Evolutionary conservation across 1,140 invertebrate species (phyloP), one percentile per base, ranked within the genome.

Genomic region (Ditylenchus dipsaci): DNA sequence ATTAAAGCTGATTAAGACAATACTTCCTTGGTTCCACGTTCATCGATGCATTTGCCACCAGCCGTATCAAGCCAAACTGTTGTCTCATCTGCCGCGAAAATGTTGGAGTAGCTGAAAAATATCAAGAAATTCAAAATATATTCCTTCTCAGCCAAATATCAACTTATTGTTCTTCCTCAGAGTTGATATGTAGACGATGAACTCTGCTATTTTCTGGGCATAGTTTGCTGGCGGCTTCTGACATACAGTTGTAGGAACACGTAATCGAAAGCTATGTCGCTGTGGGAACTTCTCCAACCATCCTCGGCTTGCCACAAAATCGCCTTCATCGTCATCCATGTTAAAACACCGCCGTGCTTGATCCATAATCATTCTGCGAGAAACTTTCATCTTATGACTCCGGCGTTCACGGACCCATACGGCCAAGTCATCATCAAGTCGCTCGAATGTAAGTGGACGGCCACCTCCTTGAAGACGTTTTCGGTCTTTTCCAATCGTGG

Each of bases 11-110:
- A n/a, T n/a, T n/a, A n/a, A n/a, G n/a, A n/a, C n/a, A n/a, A n/a
- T n/a, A 63, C 62, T 11, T 63, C 62, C 21, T 63, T 63, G 11
- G 62, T 38, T 53, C 62, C 57, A 11, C 57, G 11, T 11, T 13
- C 11, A 38, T 63, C 62, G 57, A 63, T 53, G 62, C 62, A 63
- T 65, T 63, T 63, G 62, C 62, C 62, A 21, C 33, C 11, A 13
- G 62, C 15, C 15, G 57, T 11, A 59, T 63, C 62, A 21, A 63
- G 62, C 62, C 62, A 63, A 11, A 63, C 62, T n/a, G 62, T 38
- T 11, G 62, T 63, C 57, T 63, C 62, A 53, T 63, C 62, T 11
- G 11, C 11, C 11, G 62, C 62, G 61, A 58, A 63, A 13, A 63
- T 59, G n/a, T n/a, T n/a, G n/a, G n/a, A n/a, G n/a, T n/a, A n/a